Conservation (phyloP, 2,113 vertebrate species). For the Ranitomeya imitator region DNA sequence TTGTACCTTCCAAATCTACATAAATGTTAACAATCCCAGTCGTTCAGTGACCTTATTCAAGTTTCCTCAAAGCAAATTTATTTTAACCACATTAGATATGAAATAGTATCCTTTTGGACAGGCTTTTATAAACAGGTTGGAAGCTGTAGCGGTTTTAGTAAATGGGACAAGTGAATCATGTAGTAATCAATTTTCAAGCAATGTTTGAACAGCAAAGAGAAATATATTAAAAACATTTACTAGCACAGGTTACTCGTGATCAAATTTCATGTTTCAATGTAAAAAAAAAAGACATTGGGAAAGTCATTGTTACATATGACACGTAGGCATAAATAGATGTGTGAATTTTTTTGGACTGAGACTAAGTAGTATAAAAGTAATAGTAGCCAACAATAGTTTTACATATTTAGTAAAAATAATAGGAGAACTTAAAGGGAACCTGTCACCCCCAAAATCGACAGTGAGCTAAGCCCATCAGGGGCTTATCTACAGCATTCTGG, state of each 20-base stretch:
- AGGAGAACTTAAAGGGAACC: too few species aligned
- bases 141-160: not conserved
- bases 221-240: not conserved
- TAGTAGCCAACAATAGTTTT: not conserved
- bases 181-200: slow-evolving; percentile 12
- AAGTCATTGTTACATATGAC: not conserved
- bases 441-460: too few species aligned
- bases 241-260: not conserved
- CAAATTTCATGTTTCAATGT: not conserved
- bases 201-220: not conserved
- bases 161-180: not conserved
- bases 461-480: too few species aligned
- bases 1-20: slow-evolving; percentile 44
- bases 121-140: slow-evolving; percentile 1
- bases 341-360: not conserved
- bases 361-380: not conserved
- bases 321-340: not conserved
- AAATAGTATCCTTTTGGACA: not conserved
- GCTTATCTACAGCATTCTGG: too few species aligned
- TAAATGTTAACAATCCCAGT: not conserved
- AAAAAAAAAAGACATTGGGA: not conserved
- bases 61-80: slow-evolving; percentile 27
- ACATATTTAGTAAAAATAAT: too few species aligned
- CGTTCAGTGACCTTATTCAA: slow-evolving; percentile 14
- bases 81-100: slow-evolving; percentile 4